phyloP scores from a whole-genome alignment of 2,797 vertebrate genomes.

The Protonibea diacanthus region DNA sequence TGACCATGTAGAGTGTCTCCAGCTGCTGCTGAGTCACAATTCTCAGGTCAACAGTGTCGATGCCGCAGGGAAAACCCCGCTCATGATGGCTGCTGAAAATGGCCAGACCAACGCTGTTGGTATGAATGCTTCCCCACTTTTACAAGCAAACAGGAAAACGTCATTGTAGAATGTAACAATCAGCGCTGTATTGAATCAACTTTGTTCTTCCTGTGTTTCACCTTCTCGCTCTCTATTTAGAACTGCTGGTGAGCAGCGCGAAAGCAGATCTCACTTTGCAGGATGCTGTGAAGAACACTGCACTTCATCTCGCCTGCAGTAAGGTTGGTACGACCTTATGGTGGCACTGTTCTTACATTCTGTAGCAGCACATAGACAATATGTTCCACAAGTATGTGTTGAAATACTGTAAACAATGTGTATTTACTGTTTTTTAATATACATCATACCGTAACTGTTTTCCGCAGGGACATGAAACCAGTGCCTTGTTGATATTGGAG shows the following conservation, averaged over 20 bases:
- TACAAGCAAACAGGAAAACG: neutral
- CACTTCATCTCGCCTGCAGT: constrained; percentile 97
- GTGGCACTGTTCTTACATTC: constrained; percentile 40
- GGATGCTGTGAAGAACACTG: constrained; percentile 96
- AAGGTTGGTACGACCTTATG: constrained; percentile 87
- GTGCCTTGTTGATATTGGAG: constrained; percentile 99
- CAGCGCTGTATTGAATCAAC: neutral
- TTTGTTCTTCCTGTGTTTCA: constrained; percentile 8
- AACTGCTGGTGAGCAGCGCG: constrained; percentile 97
- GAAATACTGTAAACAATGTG: neutral
- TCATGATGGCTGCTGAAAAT: constrained; percentile 99
- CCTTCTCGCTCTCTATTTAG: constrained; percentile 73
- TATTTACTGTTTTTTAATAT: neutral
- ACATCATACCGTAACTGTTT: constrained; percentile 18
- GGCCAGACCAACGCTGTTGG: constrained; percentile 97
- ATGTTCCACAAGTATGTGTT: neutral
- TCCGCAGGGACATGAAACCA: constrained; percentile 97
- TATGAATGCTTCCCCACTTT: constrained; percentile 68
- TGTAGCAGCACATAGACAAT: neutral
- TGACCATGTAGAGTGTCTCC: constrained; percentile 97
- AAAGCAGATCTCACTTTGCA: constrained; percentile 97
- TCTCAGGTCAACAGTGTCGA: constrained; percentile 95
- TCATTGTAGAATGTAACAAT: neutral
- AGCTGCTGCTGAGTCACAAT: constrained; percentile 96
- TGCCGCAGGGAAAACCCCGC: constrained; percentile 92